Conservation (phyloP, 2,888 invertebrate genomes). For the Lissonota sp. region DNA sequence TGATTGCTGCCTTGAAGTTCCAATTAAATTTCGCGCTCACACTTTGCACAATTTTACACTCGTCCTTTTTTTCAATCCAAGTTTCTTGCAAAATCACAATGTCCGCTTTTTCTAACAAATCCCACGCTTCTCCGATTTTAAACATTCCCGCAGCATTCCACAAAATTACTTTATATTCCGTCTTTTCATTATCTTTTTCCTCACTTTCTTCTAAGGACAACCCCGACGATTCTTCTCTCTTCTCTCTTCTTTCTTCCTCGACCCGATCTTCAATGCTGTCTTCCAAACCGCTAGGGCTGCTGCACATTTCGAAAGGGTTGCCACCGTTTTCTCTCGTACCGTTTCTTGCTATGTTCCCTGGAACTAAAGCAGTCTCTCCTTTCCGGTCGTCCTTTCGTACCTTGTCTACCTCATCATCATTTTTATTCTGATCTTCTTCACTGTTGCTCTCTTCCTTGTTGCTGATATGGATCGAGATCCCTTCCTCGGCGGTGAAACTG, state of each 20-base stretch:
- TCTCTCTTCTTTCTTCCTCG: background rate
- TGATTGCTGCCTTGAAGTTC: conserved; percentile 8
- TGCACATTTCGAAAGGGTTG: background rate
- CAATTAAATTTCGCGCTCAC: conserved; percentile 14
- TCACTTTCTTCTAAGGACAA: background rate
- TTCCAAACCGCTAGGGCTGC: background rate
- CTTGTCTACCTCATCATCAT: too few species aligned
- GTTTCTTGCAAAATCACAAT: conserved; percentile 4
- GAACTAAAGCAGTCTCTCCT: too few species aligned
- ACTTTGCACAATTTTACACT: background rate
- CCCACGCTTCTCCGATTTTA: background rate
- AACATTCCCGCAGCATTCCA: conserved; percentile 44
- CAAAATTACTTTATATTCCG: background rate
- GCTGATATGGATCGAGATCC: too few species aligned
- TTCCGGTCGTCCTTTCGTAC: too few species aligned
- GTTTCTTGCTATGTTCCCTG: conserved; percentile 27
- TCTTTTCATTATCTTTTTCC: background rate
- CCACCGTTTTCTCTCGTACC: conserved; percentile 4
- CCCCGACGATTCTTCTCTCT: background rate
- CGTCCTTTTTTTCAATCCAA: conserved; percentile 7
- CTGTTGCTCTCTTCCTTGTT: too few species aligned
- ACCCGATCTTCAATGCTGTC: background rate
- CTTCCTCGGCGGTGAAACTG: too few species aligned
- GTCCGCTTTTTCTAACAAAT: conserved; percentile 6
- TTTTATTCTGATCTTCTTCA: too few species aligned